phyloP scores from a whole-genome alignment of 1,140 invertebrate genomes.

The Protaetia brevitarsis region DNA sequence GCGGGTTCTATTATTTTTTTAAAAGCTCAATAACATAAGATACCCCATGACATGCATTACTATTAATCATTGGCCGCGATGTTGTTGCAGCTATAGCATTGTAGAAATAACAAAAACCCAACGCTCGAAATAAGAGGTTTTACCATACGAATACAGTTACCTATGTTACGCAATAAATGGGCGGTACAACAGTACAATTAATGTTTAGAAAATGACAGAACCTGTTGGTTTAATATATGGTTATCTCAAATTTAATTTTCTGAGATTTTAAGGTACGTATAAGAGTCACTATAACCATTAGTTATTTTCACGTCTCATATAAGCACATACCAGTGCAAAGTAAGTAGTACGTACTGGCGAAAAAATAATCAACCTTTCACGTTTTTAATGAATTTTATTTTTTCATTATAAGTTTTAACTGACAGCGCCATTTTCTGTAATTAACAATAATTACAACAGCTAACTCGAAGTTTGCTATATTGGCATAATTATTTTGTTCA shows the following conservation, averaged over 20 bases:
- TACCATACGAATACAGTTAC: not conserved
- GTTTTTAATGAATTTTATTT: too few relatives aligned
- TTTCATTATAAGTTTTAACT: too few relatives aligned
- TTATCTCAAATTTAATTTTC: not conserved
- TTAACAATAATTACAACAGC: too few relatives aligned
- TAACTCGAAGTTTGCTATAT: too few relatives aligned
- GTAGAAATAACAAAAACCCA: not conserved
- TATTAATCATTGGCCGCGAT: not conserved
- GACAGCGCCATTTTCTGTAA: too few relatives aligned
- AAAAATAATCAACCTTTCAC: not conserved
- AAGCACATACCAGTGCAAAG: too few relatives aligned
- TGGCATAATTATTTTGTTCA: too few relatives aligned
- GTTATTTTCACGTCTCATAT: too few relatives aligned
- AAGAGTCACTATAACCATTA: not conserved
- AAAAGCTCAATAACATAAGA: conserved; percentile 7
- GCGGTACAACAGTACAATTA: not conserved
- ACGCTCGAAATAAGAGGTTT: conserved; percentile 4
- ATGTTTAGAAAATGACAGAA: not conserved
- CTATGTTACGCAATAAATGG: not conserved
- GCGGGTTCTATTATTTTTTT: conserved; percentile 16
- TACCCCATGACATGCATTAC: not conserved
- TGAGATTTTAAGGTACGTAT: not conserved
- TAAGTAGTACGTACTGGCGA: not conserved
- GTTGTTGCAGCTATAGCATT: not conserved
- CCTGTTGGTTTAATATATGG: not conserved